Percentiles rank a stretch among this genome's conserved stretches.
Evolutionary conservation across 2,888 invertebrate species (phyloP).

Genomic region (Rhaphigaster nebulosa): DNA sequence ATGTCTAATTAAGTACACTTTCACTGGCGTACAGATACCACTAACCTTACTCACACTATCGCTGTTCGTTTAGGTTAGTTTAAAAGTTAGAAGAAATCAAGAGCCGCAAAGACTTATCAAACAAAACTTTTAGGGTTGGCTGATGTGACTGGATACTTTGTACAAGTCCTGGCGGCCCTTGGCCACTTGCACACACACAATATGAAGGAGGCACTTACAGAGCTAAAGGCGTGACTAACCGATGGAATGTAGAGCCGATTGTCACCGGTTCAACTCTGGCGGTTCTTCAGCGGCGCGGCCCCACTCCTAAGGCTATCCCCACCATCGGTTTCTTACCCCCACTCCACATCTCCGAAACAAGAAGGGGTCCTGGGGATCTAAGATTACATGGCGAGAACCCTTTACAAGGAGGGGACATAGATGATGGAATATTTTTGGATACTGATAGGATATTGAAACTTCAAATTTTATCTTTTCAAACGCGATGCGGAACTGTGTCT

Average conservation of each 20-base stretch:
- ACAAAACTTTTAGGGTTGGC: slow-evolving; percentile 19
- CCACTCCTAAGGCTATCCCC: slow-evolving; percentile 64
- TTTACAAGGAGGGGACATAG: slow-evolving; percentile 54
- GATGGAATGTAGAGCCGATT: slow-evolving; percentile 72
- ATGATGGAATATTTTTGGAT: slow-evolving; percentile 53
- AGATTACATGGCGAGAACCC: slow-evolving; percentile 47
- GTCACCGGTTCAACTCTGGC: slow-evolving; percentile 78
- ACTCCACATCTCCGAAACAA: background rate
- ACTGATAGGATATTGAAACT: slow-evolving; percentile 49
- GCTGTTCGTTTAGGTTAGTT: slow-evolving; percentile 35
- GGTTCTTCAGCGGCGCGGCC: slow-evolving; percentile 56
- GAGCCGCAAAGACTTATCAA: slow-evolving; percentile 56
- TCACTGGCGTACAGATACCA: slow-evolving; percentile 44
- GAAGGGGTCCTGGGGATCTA: slow-evolving; percentile 49
- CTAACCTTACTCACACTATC: slow-evolving; percentile 52
- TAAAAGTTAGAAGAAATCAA: slow-evolving; percentile 12
- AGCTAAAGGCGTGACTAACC: slow-evolving; percentile 66
- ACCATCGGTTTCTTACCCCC: slow-evolving; percentile 61
- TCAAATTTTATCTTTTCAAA: slow-evolving; percentile 32
- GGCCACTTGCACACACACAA: slow-evolving; percentile 33
- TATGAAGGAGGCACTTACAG: slow-evolving; percentile 60
- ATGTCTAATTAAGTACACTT: slow-evolving; percentile 21
- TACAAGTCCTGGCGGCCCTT: slow-evolving; percentile 55
- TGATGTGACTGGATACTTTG: background rate
- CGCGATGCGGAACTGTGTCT: background rate